These are phyloP conservation scores for Phrynocephalus vlangalii DNA, from an alignment of 2,797 vertebrate species.

Conservation along the genomic window DNA sequence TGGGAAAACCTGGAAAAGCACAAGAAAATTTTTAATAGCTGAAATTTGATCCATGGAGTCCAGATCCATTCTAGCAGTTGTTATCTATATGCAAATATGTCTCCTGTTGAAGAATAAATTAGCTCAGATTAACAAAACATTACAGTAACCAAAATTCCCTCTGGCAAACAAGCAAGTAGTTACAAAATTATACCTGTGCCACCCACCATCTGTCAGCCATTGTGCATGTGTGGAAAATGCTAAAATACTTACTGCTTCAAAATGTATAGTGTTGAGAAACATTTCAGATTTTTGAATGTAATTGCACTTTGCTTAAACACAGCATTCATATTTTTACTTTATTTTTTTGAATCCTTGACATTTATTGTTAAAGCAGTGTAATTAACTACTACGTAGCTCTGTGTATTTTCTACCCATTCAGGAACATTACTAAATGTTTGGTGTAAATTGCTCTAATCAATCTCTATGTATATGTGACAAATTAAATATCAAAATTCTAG, in stretches of 20 bases:
- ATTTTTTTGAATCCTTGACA: slow-evolving; percentile 65
- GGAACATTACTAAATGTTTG: slow-evolving; percentile 63
- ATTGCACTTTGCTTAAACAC: slow-evolving; percentile 62
- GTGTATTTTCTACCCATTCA: slow-evolving; percentile 59
- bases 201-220: slow-evolving; percentile 62
- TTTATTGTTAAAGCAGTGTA: slow-evolving; percentile 72
- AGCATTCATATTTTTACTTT: slow-evolving; percentile 57
- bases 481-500: slow-evolving; percentile 70
- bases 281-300: slow-evolving; percentile 63
- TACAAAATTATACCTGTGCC: slow-evolving; percentile 58
- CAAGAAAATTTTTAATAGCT: too few species aligned
- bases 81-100: neutral
- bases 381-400: slow-evolving; percentile 69
- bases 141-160: slow-evolving; percentile 39
- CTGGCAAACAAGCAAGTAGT: slow-evolving; percentile 44
- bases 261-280: slow-evolving; percentile 58
- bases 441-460: slow-evolving; percentile 73
- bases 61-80: neutral
- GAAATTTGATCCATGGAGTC: neutral
- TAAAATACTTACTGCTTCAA: slow-evolving; percentile 58
- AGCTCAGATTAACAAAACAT: slow-evolving; percentile 58
- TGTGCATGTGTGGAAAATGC: slow-evolving; percentile 47
- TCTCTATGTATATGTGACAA: slow-evolving; percentile 69
- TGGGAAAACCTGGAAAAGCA: too few species aligned
- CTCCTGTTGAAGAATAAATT: slow-evolving; percentile 44